These are phyloP conservation scores for Taenioides sp. DNA, from an alignment of 2,797 vertebrate species.

Conservation along the genomic window DNA sequence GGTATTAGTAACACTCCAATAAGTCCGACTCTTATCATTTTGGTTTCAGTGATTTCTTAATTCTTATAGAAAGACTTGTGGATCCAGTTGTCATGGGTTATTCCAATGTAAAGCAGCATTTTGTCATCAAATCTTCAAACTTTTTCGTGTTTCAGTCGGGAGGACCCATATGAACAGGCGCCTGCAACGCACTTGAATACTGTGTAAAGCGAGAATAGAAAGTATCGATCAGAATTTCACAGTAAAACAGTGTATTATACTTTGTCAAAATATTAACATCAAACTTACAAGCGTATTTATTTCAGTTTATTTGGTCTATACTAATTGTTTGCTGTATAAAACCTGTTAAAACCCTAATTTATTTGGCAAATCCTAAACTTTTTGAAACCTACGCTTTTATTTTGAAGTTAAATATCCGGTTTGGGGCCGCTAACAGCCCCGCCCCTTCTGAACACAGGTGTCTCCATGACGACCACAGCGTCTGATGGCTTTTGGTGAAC, in stretches of 20 bases:
- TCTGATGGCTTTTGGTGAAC: conserved; percentile 14
- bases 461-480: conserved; percentile 47
- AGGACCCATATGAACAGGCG: neutral
- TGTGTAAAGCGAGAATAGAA: neutral
- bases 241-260: conserved; percentile 5
- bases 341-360: neutral
- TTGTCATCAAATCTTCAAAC: conserved; percentile 40
- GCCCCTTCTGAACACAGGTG: neutral
- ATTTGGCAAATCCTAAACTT: accelerated
- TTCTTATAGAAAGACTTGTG: neutral
- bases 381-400: conserved; percentile 4
- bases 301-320: neutral
- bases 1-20: conserved; percentile 50
- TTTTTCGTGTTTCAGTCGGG: conserved; percentile 4
- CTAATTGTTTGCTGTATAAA: neutral
- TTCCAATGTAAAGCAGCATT: conserved; percentile 31
- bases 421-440: neutral
- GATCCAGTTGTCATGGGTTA: conserved; percentile 19
- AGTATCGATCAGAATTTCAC: conserved; percentile 20
- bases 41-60: conserved; percentile 12
- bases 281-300: neutral
- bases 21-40: conserved; percentile 56
- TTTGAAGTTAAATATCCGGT: conserved; percentile 8
- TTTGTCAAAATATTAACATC: neutral
- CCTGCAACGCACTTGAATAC: neutral